Conservation (phyloP, 2,888 invertebrate genomes). For the Nysson spinosus region DNA sequence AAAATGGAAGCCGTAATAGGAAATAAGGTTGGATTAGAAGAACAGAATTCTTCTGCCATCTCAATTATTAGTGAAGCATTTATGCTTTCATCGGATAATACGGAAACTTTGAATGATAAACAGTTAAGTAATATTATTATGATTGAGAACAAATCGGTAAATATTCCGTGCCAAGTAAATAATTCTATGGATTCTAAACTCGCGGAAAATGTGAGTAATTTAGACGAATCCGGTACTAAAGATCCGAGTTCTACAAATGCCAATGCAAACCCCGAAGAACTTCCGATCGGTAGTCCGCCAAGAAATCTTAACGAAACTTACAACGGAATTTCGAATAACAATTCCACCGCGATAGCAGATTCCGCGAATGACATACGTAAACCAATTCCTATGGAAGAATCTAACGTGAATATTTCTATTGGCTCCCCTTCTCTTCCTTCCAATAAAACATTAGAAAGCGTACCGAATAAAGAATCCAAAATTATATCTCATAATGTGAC, state of each 20-base stretch:
- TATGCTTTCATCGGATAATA: not conserved
- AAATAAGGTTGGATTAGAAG: not conserved
- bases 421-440: too few species aligned
- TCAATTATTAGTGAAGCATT: not conserved
- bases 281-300: not conserved
- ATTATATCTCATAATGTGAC: not conserved
- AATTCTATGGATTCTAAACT: not conserved
- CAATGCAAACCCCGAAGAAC: not conserved
- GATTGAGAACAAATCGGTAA: not conserved
- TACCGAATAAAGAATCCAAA: too few species aligned
- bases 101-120: not conserved
- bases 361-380: constrained; percentile 6
- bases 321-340: not conserved
- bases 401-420: too few species aligned
- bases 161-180: not conserved
- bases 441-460: too few species aligned
- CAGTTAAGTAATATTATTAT: not conserved
- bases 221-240: not conserved
- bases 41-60: not conserved
- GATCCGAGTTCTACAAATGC: not conserved
- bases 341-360: constrained; percentile 5
- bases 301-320: not conserved
- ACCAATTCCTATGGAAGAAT: too few species aligned
- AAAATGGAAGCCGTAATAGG: not conserved
- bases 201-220: not conserved